Percentiles rank a stretch among this genome's conserved stretches.
These are phyloP conservation scores for Bradysia coprophila DNA, from an alignment of 1,140 invertebrate species.

Conservation along the genomic window DNA sequence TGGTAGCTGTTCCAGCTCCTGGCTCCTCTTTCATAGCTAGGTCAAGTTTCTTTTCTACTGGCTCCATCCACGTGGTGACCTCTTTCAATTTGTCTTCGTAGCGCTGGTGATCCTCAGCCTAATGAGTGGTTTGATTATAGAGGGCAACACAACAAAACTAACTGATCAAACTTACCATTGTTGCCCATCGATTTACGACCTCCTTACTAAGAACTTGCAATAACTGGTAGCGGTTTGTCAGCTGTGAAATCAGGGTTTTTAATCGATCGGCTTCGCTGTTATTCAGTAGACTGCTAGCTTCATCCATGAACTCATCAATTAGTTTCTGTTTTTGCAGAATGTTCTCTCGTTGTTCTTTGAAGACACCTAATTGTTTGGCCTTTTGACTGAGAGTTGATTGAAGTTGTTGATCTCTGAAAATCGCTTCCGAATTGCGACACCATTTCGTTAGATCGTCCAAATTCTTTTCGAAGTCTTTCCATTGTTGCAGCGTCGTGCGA, in stretches of 20 bases:
- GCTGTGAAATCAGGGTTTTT: conserved; percentile 73
- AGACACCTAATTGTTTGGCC: conserved; percentile 47
- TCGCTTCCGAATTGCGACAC: conserved; percentile 65
- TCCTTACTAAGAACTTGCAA: conserved; percentile 71
- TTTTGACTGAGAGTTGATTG: conserved; percentile 68
- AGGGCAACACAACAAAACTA: no score
- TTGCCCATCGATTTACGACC: conserved; percentile 70
- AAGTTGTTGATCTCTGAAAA: conserved; percentile 68
- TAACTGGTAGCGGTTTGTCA: conserved; percentile 75
- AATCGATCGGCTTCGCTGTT: conserved; percentile 68
- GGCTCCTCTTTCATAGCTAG: conserved; percentile 36
- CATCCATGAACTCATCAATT: conserved; percentile 78
- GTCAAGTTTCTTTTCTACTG: conserved; percentile 53
- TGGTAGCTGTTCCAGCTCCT: conserved; percentile 28
- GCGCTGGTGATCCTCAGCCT: conserved; percentile 65
- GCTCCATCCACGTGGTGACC: conserved; percentile 54
- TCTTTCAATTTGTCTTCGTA: conserved; percentile 62
- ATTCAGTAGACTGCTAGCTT: conserved; percentile 70
- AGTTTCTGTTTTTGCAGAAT: conserved; percentile 58
- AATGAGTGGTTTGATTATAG: no score
- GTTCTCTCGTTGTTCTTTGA: conserved; percentile 51
- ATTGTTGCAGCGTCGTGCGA: conserved; percentile 54
- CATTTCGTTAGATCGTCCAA: conserved; percentile 64
- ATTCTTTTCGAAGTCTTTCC: conserved; percentile 72
- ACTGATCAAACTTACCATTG: no score